Evolutionary conservation across 2,113 vertebrate genomes (phyloP), one percentile per base, ranked within the genome.

Genomic region (Callipepla californica): DNA sequence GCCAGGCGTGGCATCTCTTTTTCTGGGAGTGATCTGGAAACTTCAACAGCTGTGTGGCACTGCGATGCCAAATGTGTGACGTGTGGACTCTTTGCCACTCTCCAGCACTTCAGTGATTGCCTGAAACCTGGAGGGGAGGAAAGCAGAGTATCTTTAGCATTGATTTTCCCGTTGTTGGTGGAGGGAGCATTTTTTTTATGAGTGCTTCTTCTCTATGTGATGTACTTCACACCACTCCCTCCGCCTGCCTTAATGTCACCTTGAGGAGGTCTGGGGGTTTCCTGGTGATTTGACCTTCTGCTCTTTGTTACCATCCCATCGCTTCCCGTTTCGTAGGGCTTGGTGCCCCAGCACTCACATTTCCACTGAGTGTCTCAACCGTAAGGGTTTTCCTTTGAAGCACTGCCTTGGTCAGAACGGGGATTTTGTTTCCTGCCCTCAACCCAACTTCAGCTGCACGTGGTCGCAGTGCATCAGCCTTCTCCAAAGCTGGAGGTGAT

Each of bases 1-100:
- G 42, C 9, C 7, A 0, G 0, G 3, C 0, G 2, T 45, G 28
- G 21, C 20, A 13, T 22, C 8, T 6, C 16, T 45, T 82, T 4
- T 3, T 3, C 13, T 17, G 77, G 44, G 6, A n/a, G 38, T 45
- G 78, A 62, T 6, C 7, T 26, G 40, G 3, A 8, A 1, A 0
- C 6, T 34, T 34, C 4, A 8, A 3, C n/a, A 50, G 48, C 26
- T 10, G 22, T 26, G 1, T 19, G 59, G 1, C 8, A 2, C 0
- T 2, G 22, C 3, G 12, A 8, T 76, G 59, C 26, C 48, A 17
- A 9, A 34, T 22, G 4, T 11, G 16, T 25, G 0, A n/a, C 7
- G 0, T 1, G 5, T 8, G 6, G 55, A 36, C 22, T 74, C 14
- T 25, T 53, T 34, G 75, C 14, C 13, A 3, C 38, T 7, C 50